A percentile compares a stretch with the other conserved stretches of the same genome.
Evolutionary conservation across 2,113 vertebrate genomes (phyloP).

Genomic region (Glareola pratincola): DNA sequence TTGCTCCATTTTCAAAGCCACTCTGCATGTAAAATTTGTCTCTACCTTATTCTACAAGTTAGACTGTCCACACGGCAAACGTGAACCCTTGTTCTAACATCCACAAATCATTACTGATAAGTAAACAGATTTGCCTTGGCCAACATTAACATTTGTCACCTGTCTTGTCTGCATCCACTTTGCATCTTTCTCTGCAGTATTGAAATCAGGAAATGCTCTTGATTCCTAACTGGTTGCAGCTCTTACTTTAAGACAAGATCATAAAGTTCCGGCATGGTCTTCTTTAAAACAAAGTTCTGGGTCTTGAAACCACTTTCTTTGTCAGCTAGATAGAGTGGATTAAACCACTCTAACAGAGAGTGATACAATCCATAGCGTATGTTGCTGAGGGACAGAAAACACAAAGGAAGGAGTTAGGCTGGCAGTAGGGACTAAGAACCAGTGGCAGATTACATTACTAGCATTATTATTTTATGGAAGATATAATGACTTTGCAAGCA

Average conservation of each 20-base stretch:
- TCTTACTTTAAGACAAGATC: slow-evolving; percentile 88
- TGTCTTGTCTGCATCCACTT: background rate
- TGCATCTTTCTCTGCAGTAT: background rate
- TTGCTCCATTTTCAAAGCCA: background rate
- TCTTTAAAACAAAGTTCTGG: slow-evolving; percentile 82
- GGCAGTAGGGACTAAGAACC: background rate
- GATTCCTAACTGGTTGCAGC: background rate
- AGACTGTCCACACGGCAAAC: background rate
- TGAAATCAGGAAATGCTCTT: background rate
- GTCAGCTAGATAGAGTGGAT: slow-evolving; percentile 90
- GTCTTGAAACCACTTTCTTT: slow-evolving; percentile 86
- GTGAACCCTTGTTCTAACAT: background rate
- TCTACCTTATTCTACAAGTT: background rate
- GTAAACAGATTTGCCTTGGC: background rate
- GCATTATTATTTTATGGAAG: background rate
- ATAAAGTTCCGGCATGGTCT: slow-evolving; percentile 88
- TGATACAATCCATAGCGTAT: slow-evolving; percentile 90
- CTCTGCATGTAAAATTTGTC: background rate
- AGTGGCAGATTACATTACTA: background rate
- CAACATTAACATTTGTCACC: background rate
- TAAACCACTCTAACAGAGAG: slow-evolving; percentile 93
- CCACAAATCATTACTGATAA: background rate
- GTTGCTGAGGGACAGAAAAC: slow-evolving; percentile 75
- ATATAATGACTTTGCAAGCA: background rate
- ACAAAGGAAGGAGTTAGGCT: background rate